Evolutionary conservation across 2,797 vertebrate genomes (phyloP).

Genomic region (Borostomias antarcticus): DNA sequence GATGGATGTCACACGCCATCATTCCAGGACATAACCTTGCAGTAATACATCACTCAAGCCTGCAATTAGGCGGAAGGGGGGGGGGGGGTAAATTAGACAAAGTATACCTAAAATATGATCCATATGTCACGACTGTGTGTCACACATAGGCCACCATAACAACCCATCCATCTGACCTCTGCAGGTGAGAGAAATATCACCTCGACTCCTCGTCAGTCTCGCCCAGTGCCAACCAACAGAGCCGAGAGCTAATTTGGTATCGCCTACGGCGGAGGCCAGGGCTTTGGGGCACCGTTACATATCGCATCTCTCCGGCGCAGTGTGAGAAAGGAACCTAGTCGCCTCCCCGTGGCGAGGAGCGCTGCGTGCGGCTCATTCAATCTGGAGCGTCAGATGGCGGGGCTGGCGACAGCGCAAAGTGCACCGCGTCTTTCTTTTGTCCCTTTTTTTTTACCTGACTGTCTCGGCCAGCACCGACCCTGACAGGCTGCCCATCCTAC

Average conservation of each 20-base stretch:
- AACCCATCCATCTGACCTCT: too few relatives aligned
- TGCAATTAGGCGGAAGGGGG: too few relatives aligned
- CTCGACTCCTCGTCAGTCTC: constrained; percentile 28
- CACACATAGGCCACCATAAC: too few relatives aligned
- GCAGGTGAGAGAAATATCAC: constrained; percentile 22
- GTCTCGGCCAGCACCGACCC: constrained; percentile 20
- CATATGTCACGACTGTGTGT: not conserved
- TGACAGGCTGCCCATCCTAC: constrained; percentile 5
- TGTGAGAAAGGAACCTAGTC: constrained; percentile 67
- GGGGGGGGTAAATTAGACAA: too few relatives aligned
- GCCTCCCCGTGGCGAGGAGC: constrained; percentile 75
- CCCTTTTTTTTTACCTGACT: constrained; percentile 32
- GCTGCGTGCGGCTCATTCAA: constrained; percentile 58
- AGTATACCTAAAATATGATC: too few relatives aligned
- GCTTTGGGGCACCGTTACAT: constrained; percentile 36
- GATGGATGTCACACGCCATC: not conserved
- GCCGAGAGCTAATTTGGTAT: constrained; percentile 34
- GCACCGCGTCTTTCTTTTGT: constrained; percentile 35
- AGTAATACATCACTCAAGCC: too few relatives aligned
- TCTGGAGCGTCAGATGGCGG: constrained; percentile 72
- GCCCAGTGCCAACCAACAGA: constrained; percentile 39
- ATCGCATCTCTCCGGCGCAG: constrained; percentile 36
- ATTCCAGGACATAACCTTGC: not conserved
- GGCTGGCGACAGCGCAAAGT: constrained; percentile 36
- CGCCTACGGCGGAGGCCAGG: constrained; percentile 26